A percentile compares a stretch with the other conserved stretches of the same genome.
Conservation (phyloP, 2,113 vertebrate genomes). For the Chaetops frenatus region DNA sequence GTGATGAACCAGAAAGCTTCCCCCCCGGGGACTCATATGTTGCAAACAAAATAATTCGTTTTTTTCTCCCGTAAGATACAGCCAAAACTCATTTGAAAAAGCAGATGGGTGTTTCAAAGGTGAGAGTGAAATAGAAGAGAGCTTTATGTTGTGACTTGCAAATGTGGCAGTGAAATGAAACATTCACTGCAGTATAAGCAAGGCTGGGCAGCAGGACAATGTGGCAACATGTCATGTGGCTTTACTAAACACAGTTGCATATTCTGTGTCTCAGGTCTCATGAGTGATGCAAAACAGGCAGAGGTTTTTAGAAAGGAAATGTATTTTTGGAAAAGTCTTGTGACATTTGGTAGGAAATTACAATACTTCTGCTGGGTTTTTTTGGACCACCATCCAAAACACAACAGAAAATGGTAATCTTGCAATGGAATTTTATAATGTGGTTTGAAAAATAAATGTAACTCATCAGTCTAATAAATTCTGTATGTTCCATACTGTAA, state of each 20-base stretch:
- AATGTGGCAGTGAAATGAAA: background rate
- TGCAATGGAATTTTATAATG: background rate
- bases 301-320: background rate
- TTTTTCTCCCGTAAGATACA: background rate
- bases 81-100: background rate
- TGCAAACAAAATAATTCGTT: background rate
- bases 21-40: background rate
- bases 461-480: conserved; percentile 4
- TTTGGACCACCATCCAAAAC: background rate
- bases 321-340: background rate
- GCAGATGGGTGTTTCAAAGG: background rate
- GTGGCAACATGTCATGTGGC: background rate
- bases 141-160: background rate
- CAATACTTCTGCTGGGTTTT: background rate
- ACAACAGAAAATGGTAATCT: background rate
- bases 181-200: background rate
- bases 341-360: conserved; percentile 1
- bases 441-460: conserved; percentile 26
- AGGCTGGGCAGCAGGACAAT: background rate
- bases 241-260: background rate
- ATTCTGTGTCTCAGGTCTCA: background rate
- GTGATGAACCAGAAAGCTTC: background rate
- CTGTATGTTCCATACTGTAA: background rate
- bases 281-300: background rate
- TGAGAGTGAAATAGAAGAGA: background rate